Evolutionary conservation across 2,888 invertebrate genomes (phyloP), one percentile per base, ranked within the genome.

Genomic region (Odontomyia ornata): DNA sequence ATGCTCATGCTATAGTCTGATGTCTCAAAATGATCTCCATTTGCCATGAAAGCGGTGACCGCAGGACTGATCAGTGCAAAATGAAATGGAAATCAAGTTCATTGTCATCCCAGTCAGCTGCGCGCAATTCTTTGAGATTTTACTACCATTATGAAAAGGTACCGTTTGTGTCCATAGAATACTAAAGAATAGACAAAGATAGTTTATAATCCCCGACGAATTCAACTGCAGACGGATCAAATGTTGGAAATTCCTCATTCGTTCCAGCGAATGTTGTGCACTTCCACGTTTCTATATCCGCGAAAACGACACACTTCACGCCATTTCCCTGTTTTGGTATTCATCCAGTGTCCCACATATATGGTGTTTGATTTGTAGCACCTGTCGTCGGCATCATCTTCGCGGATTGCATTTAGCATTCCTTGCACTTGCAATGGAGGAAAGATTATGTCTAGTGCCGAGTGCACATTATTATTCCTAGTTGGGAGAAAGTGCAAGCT

Each of bases 61-160:
- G 71, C 47, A 71, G 52, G 18, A 27, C 71, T 27, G 71, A 71
- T 52, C 71, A 52, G 43, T 71, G 71, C 47, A 9, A 71, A 71
- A 52, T 52, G 71, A 71, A 71, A 71, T 71, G 28, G 28, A 71
- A 71, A 71, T 71, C 71, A 71, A 71, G 71, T 71, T 71, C 71
- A 71, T 52, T 71, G 71, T 71, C 71, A 71, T 71, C 71, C 71
- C 1, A 71, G 36, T 43, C 67, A 27, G 1, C 46, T 46, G 46
- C 23, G 11, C 30, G 30, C 21, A 21, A 15, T 36, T 36, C 36
- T 9, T 36, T 36, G 36, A 9, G 36, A 36, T 36, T 36, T 36
- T 36, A 36, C 36, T 5, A 36, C 21, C 30, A 23, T 43, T 21
- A 46, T n/a, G 46, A 46, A 13, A 7, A 0, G 18, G 25, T n/a